Percentiles rank a stretch among this genome's conserved stretches.
Conservation (phyloP, 2,797 vertebrate genomes). For the Enteromius anoplus region DNA sequence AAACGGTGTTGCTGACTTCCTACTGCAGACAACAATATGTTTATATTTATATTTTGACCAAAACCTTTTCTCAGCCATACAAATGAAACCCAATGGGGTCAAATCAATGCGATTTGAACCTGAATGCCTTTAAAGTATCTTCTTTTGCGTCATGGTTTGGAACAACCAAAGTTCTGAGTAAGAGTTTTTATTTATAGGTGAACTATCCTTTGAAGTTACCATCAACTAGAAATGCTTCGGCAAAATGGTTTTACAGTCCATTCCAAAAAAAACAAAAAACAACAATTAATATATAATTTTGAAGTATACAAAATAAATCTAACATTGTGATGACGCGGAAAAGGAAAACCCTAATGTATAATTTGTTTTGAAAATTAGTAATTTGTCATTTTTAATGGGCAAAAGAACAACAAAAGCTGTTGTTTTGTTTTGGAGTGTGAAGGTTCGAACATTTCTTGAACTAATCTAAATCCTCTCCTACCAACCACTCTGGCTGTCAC, state of each 20-base stretch:
- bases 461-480: conserved; percentile 15
- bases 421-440: neutral
- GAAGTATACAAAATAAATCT: neutral
- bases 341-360: neutral
- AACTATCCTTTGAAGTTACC: neutral
- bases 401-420: neutral
- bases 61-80: neutral
- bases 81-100: neutral
- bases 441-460: neutral
- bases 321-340: neutral
- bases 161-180: neutral
- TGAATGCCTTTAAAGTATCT: neutral
- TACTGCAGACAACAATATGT: too few relatives aligned
- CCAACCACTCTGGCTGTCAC: conserved; percentile 8
- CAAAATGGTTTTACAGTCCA: neutral
- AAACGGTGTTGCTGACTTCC: neutral
- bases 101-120: neutral
- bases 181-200: neutral
- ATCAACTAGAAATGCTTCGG: neutral
- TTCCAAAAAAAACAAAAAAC: neutral
- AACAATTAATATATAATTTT: neutral
- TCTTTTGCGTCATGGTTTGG: neutral
- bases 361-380: neutral
- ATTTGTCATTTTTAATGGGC: neutral
- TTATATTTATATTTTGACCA: neutral